Evolutionary conservation across 2,113 vertebrate species (phyloP), one percentile per base, ranked within the genome.

Genomic region (Dromas ardeola): DNA sequence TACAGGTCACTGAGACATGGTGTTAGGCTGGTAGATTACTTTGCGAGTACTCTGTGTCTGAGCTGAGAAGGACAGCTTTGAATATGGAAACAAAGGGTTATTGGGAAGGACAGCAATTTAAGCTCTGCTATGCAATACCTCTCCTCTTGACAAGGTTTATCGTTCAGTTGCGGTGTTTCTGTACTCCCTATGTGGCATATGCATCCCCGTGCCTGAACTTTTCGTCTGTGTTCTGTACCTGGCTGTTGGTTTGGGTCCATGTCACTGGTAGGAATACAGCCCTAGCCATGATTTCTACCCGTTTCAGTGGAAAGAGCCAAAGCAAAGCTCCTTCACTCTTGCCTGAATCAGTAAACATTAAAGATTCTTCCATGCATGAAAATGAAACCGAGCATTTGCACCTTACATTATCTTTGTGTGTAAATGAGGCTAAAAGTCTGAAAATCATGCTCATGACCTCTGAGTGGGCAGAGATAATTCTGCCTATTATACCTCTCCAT

Each of bases 21-120:
- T 61, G n/a, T 73, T 90, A 70, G 52, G 77, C 81, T 96, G 94
- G 69, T 82, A 95, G 81, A 66, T 72, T 91, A 94, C 79, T 96
- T 86, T 91, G 81, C 55, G 80, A 88, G 34, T 61, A 52, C 42
- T 52, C 63, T 72, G 23, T 62, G 42, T 66, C 55, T 55, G 50
- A 40, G 69, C 40, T 47, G 65, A 81, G 67, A 70, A 87, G 70
- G 43, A 69, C 36, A 72, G 45, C 53, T 88, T 58, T 89, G 65
- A 93, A 66, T 94, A 85, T 45, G 81, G 76, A 92, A 91, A 94
- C 10, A 30, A 90, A 76, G 43, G 29, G 21, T 79, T 55, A 76
- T 36, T 25, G 69, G 66, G 43, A 88, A 89, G 30, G 45, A 83
- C 22, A 72, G 55, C 25, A 53, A 40, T 61, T 85, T 79, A 76